Percentiles rank a stretch among this genome's conserved stretches.
phyloP scores from a whole-genome alignment of 1,140 invertebrate species.

The Diabrotica undecimpunctata region DNA sequence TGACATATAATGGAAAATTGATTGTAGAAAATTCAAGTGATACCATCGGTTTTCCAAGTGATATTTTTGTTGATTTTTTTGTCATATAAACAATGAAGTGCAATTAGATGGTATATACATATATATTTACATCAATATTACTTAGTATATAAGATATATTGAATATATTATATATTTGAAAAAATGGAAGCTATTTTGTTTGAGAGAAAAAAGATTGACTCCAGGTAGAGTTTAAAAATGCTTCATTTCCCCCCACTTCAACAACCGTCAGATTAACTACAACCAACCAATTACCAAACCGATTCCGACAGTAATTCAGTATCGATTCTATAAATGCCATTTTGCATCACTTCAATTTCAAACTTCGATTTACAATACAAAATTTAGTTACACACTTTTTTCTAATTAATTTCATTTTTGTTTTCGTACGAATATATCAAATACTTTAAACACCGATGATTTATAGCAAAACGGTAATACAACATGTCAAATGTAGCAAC shows the following conservation, averaged over 20 bases:
- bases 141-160: slow-evolving; percentile 52
- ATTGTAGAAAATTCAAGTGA: slow-evolving; percentile 17
- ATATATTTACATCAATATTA: slow-evolving; percentile 55
- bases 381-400: too few species aligned
- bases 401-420: too few species aligned
- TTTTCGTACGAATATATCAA: too few species aligned
- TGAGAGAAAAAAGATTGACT: slow-evolving; percentile 62
- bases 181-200: slow-evolving; percentile 49
- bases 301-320: slow-evolving; percentile 48
- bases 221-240: slow-evolving; percentile 47
- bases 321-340: not conserved
- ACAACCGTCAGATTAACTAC: slow-evolving; percentile 46
- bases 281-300: slow-evolving; percentile 49
- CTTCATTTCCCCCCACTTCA: slow-evolving; percentile 44
- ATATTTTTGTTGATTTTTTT: slow-evolving; percentile 37
- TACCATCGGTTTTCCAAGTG: slow-evolving; percentile 32
- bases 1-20: slow-evolving; percentile 25
- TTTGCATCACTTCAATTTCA: not conserved
- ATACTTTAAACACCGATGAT: too few species aligned
- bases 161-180: slow-evolving; percentile 50
- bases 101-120: slow-evolving; percentile 54
- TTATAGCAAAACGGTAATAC: too few species aligned
- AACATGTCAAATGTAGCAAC: too few species aligned
- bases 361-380: too few species aligned
- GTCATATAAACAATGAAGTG: slow-evolving; percentile 51